Evolutionary conservation across 1,140 invertebrate genomes (phyloP).

Genomic region (Drosophila nasuta): DNA sequence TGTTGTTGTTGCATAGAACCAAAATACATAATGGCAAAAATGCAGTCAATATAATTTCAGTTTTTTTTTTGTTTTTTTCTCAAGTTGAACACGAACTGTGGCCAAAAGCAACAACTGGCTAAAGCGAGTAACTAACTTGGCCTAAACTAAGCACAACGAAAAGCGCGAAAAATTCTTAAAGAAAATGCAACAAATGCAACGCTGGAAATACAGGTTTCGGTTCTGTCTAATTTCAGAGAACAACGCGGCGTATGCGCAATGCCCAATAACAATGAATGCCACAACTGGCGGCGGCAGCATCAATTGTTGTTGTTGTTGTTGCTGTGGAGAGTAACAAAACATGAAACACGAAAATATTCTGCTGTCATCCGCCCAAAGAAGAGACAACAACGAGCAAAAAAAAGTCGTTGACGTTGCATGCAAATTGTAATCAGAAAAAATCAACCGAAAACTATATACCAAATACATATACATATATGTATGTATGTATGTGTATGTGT

Average conservation of each 20-base stretch:
- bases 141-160: neutral
- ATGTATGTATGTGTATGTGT: conserved; percentile 2
- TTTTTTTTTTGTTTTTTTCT: conserved; percentile 36
- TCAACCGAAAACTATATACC: neutral
- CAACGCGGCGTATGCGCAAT: conserved; percentile 47
- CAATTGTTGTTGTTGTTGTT: conserved; percentile 27
- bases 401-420: conserved; percentile 61
- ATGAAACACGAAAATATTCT: conserved; percentile 25
- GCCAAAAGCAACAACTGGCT: neutral
- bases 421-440: conserved; percentile 75
- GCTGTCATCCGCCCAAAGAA: conserved; percentile 60
- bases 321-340: conserved; percentile 18
- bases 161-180: conserved; percentile 61
- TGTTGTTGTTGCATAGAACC: conserved; percentile 33
- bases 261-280: conserved; percentile 41
- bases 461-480: conserved; percentile 14
- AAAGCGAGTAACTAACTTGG: conserved; percentile 25
- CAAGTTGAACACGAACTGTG: conserved; percentile 55
- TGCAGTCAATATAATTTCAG: conserved; percentile 54
- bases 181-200: conserved; percentile 56
- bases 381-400: neutral
- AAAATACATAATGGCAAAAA: conserved; percentile 14
- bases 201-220: conserved; percentile 68
- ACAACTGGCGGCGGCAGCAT: conserved; percentile 21
- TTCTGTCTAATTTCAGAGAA: conserved; percentile 49